phyloP scores from a whole-genome alignment of 2,113 vertebrate genomes.

The Neolamprologus ventralis region DNA sequence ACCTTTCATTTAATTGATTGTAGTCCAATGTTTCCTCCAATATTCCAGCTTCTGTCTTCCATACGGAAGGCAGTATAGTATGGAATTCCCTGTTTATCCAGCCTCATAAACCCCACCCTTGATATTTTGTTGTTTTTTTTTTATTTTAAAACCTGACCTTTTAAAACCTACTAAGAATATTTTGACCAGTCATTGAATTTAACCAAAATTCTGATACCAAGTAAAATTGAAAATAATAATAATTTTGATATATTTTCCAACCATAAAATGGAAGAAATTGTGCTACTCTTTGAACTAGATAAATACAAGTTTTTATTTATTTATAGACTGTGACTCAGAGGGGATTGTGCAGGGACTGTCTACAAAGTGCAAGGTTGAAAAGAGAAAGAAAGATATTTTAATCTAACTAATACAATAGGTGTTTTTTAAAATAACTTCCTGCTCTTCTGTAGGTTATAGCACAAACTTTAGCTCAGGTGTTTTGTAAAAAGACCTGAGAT shows the following conservation, averaged over 20 bases:
- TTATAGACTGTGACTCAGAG: background rate
- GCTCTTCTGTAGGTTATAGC: background rate
- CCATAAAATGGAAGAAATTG: background rate
- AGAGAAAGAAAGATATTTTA: background rate
- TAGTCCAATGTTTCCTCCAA: background rate
- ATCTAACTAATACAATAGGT: background rate
- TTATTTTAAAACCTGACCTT: fast-evolving
- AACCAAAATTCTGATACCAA: background rate
- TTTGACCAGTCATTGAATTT: background rate
- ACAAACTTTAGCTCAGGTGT: background rate
- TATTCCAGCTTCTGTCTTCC: background rate
- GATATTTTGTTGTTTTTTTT: background rate
- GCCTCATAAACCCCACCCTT: background rate
- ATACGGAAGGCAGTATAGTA: background rate
- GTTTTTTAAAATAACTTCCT: background rate
- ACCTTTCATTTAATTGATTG: background rate
- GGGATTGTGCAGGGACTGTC: background rate
- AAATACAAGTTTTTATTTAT: background rate
- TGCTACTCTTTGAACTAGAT: background rate
- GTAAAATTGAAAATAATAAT: background rate
- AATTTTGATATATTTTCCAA: background rate
- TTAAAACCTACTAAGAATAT: background rate
- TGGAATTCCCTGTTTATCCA: background rate
- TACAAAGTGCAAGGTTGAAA: background rate
- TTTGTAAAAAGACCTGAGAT: background rate